Base-by-base conservation (phyloP, 2,888 invertebrate species). In the Cataglyphis altisquamis region DNA sequence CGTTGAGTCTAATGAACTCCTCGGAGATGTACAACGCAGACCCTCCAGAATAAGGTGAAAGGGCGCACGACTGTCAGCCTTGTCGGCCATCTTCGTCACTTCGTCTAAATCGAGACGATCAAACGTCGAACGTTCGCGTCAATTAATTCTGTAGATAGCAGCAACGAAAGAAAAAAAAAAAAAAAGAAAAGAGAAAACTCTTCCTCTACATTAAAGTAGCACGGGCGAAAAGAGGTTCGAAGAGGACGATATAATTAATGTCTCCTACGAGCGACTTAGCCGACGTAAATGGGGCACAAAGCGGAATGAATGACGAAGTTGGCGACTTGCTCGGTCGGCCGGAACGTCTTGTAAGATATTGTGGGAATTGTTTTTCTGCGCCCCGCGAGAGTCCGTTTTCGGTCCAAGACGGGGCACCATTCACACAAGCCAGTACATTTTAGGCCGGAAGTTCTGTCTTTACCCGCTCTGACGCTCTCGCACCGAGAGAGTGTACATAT, bases 331-430 rank as follows among this genome's bases (percentile, higher is more conserved):
- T 83, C 88, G 91, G 89, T 88, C 91, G 91, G 91, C 90, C 90
- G 88, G 91, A 91, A 90, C 90, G 93, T 92, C 92, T 93, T 92
- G 92, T 91, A 92, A 91, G 91, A 93, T 90, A 90, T 93, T 94
- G 94, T 94, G 93, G 93, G 93, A 94, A 93, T 94, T 94, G 93
- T 94, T 94, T 94, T 94, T 94, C 94, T 94, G 93, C 93, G 93
- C 92, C 90, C 91, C 92, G 86, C 87, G 86, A 90, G 90, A 89
- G 91, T 89, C 91, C 89, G 87, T 80, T 88, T 88, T 89, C 91
- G 92, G 80, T 82, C 77, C 70, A 64, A 67, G 83, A 84, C 88
- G 90, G 85, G 90, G 92, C 91, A 93, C 88, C 91, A 92, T 93
- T 91, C 90, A 92, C 91, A 92, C 92, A 88, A 92, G 93, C 93